Evolutionary conservation across 1,140 invertebrate genomes (phyloP).

Genomic region (Rhizoglyphus robini): DNA sequence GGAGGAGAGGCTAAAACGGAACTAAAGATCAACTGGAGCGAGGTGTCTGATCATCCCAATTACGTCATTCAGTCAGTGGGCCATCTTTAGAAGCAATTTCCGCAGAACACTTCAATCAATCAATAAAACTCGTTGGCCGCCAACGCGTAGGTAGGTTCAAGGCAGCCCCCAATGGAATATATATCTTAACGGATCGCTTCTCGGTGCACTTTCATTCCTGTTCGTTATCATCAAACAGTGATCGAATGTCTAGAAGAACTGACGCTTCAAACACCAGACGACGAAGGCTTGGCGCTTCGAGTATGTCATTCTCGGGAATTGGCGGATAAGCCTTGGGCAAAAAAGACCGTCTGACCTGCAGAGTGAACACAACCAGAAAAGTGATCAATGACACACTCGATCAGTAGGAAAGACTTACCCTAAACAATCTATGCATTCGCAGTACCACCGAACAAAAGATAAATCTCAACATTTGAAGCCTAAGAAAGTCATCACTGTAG

Average conservation of each 20-base stretch:
- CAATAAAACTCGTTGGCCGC: background rate
- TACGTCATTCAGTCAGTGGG: too few species aligned
- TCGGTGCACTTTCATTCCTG: constrained; percentile 21
- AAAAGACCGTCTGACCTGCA: constrained; percentile 49
- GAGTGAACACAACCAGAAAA: constrained; percentile 8
- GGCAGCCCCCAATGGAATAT: background rate
- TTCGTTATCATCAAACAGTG: constrained; percentile 42
- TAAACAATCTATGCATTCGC: constrained; percentile 61
- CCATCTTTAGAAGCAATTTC: too few species aligned
- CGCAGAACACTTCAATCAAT: background rate
- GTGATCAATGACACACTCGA: background rate
- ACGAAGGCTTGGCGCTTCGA: constrained; percentile 67
- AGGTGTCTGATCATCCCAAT: too few species aligned
- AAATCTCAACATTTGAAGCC: constrained; percentile 69
- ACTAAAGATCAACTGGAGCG: too few species aligned
- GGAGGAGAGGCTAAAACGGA: too few species aligned
- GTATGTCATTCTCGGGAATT: constrained; percentile 71
- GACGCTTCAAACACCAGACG: constrained; percentile 68
- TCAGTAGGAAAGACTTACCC: constrained; percentile 34
- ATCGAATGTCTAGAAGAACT: constrained; percentile 58
- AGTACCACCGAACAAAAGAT: constrained; percentile 83
- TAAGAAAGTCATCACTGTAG: constrained; percentile 84
- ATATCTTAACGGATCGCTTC: too few species aligned
- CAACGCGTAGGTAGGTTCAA: background rate
- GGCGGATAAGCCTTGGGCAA: constrained; percentile 67